Conservation (phyloP, 30 jellyfish, hydroid and myxozoan genomes). For the Turritopsis dohrnii region DNA sequence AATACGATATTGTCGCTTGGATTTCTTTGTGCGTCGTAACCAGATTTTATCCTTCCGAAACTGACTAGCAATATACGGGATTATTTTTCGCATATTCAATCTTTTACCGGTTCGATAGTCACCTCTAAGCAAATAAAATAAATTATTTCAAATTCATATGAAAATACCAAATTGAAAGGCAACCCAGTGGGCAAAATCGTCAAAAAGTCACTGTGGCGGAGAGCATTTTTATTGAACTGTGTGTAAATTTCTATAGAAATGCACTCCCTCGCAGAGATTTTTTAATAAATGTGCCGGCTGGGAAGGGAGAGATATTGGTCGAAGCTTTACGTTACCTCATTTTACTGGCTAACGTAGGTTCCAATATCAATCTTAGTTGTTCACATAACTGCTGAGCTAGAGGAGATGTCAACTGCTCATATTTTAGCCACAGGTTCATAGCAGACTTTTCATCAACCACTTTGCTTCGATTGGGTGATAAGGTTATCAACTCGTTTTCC, state of each 20-base stretch:
- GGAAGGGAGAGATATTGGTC: background rate
- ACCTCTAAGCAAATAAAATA: slow-evolving; percentile 52
- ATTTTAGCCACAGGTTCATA: slow-evolving; percentile 81
- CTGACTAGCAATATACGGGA: slow-evolving; percentile 97
- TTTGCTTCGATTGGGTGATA: slow-evolving; percentile 20
- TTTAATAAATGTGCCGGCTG: background rate
- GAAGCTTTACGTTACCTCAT: slow-evolving; percentile 53
- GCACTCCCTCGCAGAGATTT: background rate
- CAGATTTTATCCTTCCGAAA: slow-evolving; percentile 90
- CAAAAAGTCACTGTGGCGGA: too few species aligned
- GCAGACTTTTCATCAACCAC: slow-evolving; percentile 42
- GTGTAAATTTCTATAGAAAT: too few species aligned
- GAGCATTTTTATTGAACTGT: too few species aligned
- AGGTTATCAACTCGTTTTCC: slow-evolving; percentile 28
- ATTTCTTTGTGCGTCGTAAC: slow-evolving; percentile 88
- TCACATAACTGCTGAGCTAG: slow-evolving; percentile 94
- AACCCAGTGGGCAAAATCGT: too few species aligned
- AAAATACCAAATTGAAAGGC: too few species aligned
- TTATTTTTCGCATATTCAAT: slow-evolving; percentile 94
- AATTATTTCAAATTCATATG: too few species aligned
- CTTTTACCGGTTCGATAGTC: slow-evolving; percentile 94
- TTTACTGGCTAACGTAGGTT: slow-evolving; percentile 92
- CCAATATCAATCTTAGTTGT: slow-evolving; percentile 83
- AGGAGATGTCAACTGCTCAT: slow-evolving; percentile 53
- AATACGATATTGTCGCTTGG: slow-evolving; percentile 78